Evolutionary conservation across 1,140 invertebrate species (phyloP).

Genomic region (Leguminivora glycinivorella): DNA sequence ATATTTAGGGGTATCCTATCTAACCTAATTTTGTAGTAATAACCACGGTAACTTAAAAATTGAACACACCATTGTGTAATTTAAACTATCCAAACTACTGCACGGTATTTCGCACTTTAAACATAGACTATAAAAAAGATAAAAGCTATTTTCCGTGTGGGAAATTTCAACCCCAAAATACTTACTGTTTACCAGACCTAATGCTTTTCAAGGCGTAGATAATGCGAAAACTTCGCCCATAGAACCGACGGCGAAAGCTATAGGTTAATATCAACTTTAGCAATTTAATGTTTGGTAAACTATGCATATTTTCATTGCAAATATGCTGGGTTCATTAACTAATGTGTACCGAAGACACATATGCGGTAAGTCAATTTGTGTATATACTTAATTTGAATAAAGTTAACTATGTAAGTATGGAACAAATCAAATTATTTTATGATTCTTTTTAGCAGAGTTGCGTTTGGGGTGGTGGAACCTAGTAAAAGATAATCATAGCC

Average conservation of each 20-base stretch:
- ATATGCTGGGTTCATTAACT: not conserved
- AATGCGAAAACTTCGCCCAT: slow-evolving; percentile 27
- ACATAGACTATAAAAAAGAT: not conserved
- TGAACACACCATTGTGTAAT: not conserved
- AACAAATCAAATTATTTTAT: too few relatives aligned
- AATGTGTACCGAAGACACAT: too few relatives aligned
- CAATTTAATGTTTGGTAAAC: slow-evolving; percentile 17
- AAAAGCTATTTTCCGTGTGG: not conserved
- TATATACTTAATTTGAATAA: too few relatives aligned
- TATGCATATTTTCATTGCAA: not conserved
- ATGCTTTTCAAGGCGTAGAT: not conserved
- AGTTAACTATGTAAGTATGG: too few relatives aligned
- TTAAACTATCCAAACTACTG: not conserved
- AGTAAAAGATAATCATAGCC: too few relatives aligned
- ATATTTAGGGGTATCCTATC: too few relatives aligned
- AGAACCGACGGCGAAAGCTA: not conserved
- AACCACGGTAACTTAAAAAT: too few relatives aligned
- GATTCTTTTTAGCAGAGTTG: too few relatives aligned
- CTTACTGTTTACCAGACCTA: slow-evolving; percentile 4
- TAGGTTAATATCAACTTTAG: slow-evolving; percentile 16
- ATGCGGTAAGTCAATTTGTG: too few relatives aligned
- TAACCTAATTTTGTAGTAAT: too few relatives aligned
- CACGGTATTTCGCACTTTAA: not conserved
- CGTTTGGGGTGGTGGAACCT: too few relatives aligned
- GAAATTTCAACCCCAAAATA: slow-evolving; percentile 6